Percentiles rank a stretch among this genome's conserved stretches.
Evolutionary conservation across 2,113 vertebrate genomes (phyloP).

Genomic region (Melanerpes formicivorus): DNA sequence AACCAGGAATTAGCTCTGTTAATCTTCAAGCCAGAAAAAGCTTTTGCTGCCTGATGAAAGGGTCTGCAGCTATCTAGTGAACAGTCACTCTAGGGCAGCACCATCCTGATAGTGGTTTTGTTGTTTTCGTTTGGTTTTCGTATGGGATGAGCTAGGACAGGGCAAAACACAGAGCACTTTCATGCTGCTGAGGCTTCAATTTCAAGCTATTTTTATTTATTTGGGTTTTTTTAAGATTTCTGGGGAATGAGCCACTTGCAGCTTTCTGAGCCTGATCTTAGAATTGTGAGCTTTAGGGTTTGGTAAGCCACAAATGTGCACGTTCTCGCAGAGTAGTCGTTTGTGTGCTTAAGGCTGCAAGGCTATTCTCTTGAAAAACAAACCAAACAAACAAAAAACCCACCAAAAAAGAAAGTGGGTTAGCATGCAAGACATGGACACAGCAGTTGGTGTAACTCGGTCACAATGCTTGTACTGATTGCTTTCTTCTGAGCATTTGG

Average conservation of each 20-base stretch:
- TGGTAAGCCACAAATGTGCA: slow-evolving; percentile 17
- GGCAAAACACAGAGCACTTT: neutral
- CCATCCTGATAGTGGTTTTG: neutral
- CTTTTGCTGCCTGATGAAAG: neutral
- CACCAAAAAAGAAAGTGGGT: neutral
- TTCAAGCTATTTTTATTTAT: neutral
- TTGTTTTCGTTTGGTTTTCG: neutral
- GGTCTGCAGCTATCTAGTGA: neutral
- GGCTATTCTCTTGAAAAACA: neutral
- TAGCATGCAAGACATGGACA: neutral
- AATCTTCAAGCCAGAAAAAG: neutral
- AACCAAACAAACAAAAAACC: too few species aligned
- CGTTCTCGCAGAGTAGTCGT: neutral
- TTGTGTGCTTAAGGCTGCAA: neutral
- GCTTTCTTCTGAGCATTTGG: neutral
- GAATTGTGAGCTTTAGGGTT: slow-evolving; percentile 19
- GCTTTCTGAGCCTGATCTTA: neutral
- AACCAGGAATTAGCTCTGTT: neutral
- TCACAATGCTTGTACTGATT: neutral
- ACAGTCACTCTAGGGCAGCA: neutral
- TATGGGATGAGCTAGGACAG: neutral
- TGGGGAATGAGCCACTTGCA: neutral
- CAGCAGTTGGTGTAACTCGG: neutral
- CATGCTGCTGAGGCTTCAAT: neutral
- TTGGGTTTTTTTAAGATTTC: neutral